phyloP scores from a whole-genome alignment of 2,888 invertebrate species.

The Drosophila subsilvestris region DNA sequence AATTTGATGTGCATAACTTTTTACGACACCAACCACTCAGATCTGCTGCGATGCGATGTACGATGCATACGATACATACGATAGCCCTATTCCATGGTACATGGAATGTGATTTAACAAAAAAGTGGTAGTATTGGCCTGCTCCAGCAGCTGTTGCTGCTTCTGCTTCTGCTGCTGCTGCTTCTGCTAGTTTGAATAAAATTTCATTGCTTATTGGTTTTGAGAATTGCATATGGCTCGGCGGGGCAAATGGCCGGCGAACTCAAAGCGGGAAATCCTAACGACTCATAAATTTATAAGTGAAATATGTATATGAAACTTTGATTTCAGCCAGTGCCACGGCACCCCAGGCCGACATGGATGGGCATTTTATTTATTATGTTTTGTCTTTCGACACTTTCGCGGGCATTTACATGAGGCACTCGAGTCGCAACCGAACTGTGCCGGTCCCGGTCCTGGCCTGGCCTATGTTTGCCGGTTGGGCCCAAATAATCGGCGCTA shows the following conservation, averaged over 20 bases:
- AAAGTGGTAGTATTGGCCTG: constrained; percentile 22
- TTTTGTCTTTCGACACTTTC: constrained; percentile 47
- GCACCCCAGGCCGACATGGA: constrained; percentile 1
- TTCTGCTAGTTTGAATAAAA: constrained; percentile 38
- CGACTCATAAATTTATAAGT: constrained; percentile 52
- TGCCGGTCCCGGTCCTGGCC: constrained; percentile 1
- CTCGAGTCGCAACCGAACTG: neutral
- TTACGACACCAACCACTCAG: constrained; percentile 63
- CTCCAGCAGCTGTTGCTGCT: constrained; percentile 34
- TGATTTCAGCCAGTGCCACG: constrained; percentile 36
- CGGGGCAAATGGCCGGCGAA: constrained; percentile 17
- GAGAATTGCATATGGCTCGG: constrained; percentile 34
- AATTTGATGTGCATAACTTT: constrained; percentile 65
- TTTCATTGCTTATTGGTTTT: constrained; percentile 46
- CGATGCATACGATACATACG: neutral
- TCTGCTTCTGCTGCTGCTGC: neutral
- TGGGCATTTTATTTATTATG: constrained; percentile 40
- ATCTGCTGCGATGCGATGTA: constrained; percentile 28
- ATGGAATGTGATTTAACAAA: constrained; percentile 25
- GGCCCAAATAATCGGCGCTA: constrained; percentile 70
- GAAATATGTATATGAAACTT: constrained; percentile 32
- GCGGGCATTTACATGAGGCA: constrained; percentile 34
- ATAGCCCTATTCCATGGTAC: neutral
- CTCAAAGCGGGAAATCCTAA: constrained; percentile 52
- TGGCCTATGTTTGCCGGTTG: constrained; percentile 56